phyloP scores from a whole-genome alignment of 2,888 invertebrate species.

The Diarsia brunnea region DNA sequence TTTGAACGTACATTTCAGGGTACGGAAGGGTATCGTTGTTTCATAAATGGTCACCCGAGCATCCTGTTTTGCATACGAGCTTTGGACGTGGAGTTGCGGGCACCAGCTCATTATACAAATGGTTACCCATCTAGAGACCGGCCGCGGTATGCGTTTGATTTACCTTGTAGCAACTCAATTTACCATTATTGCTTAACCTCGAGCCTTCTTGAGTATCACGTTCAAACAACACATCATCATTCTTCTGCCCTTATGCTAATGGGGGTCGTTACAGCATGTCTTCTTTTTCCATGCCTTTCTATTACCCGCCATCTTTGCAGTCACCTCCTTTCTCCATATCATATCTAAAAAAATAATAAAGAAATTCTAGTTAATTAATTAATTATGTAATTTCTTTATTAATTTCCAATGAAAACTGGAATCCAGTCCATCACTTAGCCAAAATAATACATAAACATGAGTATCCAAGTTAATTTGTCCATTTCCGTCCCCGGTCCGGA shows the following conservation, averaged over 20 bases:
- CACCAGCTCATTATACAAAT: no score
- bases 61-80: no score
- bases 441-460: conserved; percentile 16
- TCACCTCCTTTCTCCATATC: background rate
- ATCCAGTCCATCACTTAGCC: background rate
- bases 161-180: background rate
- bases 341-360: no score
- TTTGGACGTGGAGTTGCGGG: no score
- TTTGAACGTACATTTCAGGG: background rate
- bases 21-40: background rate
- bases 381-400: no score
- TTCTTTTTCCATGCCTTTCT: background rate
- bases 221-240: background rate
- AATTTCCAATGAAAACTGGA: no score
- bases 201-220: background rate
- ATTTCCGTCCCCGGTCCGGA: conserved; percentile 6
- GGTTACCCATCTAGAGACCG: background rate
- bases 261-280: background rate
- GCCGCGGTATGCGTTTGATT: background rate
- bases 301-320: background rate
- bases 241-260: background rate
- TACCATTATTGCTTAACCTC: background rate
- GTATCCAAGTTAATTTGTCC: conserved; percentile 49
- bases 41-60: background rate
- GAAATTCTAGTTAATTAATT: no score